Evolutionary conservation across 2,888 invertebrate species (phyloP).

Genomic region (Polyploca ridens): DNA sequence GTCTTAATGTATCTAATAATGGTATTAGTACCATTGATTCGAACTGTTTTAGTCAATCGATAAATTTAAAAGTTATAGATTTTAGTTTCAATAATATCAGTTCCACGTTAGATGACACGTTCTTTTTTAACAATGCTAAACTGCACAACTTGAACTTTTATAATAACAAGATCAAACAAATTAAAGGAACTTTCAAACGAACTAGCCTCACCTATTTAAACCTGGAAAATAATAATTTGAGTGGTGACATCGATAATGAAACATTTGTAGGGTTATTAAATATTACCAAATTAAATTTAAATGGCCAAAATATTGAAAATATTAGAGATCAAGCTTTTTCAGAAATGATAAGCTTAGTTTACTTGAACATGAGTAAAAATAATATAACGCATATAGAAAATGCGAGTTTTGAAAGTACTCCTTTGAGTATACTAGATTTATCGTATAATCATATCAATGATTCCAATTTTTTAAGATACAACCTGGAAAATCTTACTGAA

Average conservation of each 20-base stretch:
- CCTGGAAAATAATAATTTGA: conserved; percentile 59
- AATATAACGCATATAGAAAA: conserved; percentile 50
- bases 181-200: conserved; percentile 60
- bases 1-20: conserved; percentile 65
- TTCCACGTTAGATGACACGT: conserved; percentile 50
- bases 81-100: conserved; percentile 62
- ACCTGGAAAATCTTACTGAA: conserved; percentile 52
- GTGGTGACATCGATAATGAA: conserved; percentile 48
- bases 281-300: conserved; percentile 52
- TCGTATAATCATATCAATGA: conserved; percentile 57
- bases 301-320: conserved; percentile 51
- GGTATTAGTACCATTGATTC: conserved; percentile 55
- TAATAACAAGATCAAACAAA: conserved; percentile 54
- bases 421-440: conserved; percentile 56
- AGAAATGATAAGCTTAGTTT: conserved; percentile 41
- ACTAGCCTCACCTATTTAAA: conserved; percentile 49
- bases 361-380: conserved; percentile 65
- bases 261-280: conserved; percentile 59
- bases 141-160: conserved; percentile 57
- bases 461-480: conserved; percentile 54
- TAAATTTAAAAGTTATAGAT: conserved; percentile 53
- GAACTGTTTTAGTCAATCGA: conserved; percentile 61
- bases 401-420: conserved; percentile 47
- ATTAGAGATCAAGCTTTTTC: conserved; percentile 56
- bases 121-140: conserved; percentile 59